Percentiles rank a stretch among this genome's conserved stretches.
Conservation (phyloP, 1,140 invertebrate species). For the Diuraphis noxia region DNA sequence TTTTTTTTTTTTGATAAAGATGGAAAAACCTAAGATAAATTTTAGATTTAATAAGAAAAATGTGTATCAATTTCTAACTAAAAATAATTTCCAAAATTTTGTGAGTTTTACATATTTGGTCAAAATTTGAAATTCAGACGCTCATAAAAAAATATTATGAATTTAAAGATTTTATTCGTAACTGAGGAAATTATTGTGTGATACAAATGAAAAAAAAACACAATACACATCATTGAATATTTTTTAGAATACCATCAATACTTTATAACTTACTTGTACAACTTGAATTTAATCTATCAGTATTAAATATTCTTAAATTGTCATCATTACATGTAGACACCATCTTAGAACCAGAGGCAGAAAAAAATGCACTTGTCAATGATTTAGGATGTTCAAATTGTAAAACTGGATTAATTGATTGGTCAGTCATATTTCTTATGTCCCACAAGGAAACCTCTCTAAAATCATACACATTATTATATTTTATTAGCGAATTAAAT, state of each 20-base stretch:
- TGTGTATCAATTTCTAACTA: too few species aligned
- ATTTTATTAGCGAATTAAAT: not conserved
- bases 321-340: conserved; percentile 57
- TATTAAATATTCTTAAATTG: conserved; percentile 55
- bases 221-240: too few species aligned
- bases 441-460: conserved; percentile 54
- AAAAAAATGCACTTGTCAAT: conserved; percentile 58
- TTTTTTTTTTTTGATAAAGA: too few species aligned
- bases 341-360: conserved; percentile 56
- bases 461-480: conserved; percentile 30
- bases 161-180: too few species aligned
- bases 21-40: too few species aligned
- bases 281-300: not conserved
- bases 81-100: too few species aligned
- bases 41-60: too few species aligned
- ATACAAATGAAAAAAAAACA: too few species aligned
- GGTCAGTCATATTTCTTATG: conserved; percentile 33
- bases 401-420: conserved; percentile 41
- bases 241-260: not conserved
- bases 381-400: conserved; percentile 37
- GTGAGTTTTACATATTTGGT: too few species aligned
- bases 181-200: too few species aligned
- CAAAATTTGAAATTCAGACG: too few species aligned
- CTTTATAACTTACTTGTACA: not conserved
- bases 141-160: too few species aligned